A percentile compares a stretch with the other conserved stretches of the same genome.
Evolutionary conservation across 1,140 invertebrate species (phyloP).

Genomic region (Scylla paramamosain): DNA sequence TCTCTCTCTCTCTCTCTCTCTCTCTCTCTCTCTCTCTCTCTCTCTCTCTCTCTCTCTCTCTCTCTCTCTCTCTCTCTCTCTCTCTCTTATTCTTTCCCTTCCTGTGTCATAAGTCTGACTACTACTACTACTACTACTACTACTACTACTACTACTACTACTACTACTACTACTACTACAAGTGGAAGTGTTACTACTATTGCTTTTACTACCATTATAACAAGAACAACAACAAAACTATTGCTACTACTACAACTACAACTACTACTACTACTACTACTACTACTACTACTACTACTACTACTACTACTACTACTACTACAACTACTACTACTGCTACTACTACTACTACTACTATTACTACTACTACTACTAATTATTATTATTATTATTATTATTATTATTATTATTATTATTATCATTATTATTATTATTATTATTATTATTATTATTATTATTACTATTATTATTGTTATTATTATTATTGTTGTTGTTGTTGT

Average conservation of each 20-base stretch:
- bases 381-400: constrained; percentile 10
- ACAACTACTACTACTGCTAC: background rate
- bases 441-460: constrained; percentile 31
- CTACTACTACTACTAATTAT: background rate
- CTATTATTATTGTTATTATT: constrained; percentile 1
- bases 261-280: background rate
- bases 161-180: background rate
- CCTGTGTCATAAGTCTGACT: background rate
- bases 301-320: background rate
- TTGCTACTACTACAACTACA: background rate
- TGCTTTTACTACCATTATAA: background rate
- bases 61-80: background rate
- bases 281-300: background rate
- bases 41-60: too few species aligned
- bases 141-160: background rate
- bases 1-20: background rate
- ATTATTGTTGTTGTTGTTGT: background rate
- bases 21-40: too few species aligned
- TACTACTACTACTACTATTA: background rate
- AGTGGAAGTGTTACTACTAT: background rate
- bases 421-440: background rate
- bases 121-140: background rate
- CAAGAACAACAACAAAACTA: background rate
- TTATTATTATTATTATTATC: constrained; percentile 10
- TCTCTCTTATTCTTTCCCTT: background rate